Conservation (phyloP, 2,888 invertebrate genomes). For the Laspeyria flexula region DNA sequence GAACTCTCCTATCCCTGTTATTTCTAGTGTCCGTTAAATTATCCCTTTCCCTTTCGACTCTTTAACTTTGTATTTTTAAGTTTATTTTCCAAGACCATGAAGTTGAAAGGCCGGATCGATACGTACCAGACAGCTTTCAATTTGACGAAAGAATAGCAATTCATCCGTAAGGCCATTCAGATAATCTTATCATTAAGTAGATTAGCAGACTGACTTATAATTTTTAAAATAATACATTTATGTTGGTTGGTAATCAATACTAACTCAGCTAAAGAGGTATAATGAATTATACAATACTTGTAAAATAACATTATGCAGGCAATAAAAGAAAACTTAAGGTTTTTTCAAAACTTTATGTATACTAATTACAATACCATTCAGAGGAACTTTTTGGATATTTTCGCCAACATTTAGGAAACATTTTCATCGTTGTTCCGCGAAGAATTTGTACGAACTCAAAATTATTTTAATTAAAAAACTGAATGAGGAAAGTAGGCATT, state of each 20-base stretch:
- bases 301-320: neutral
- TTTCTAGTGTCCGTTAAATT: slow-evolving; percentile 38
- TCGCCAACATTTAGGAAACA: slow-evolving; percentile 44
- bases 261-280: no score
- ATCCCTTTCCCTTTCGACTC: slow-evolving; percentile 26
- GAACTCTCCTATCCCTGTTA: slow-evolving; percentile 31
- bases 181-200: neutral
- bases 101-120: slow-evolving; percentile 2
- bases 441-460: slow-evolving; percentile 49
- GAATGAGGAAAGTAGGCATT: slow-evolving; percentile 39
- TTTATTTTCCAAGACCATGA: slow-evolving; percentile 19
- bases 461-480: slow-evolving; percentile 61
- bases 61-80: slow-evolving; percentile 21
- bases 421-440: slow-evolving; percentile 41
- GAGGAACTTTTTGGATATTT: slow-evolving; percentile 37
- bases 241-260: no score
- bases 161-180: neutral
- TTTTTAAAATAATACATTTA: no score
- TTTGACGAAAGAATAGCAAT: neutral
- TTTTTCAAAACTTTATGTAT: slow-evolving; percentile 17
- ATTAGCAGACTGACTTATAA: neutral
- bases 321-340: slow-evolving; percentile 9
- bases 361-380: slow-evolving; percentile 34
- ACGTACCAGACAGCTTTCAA: neutral
- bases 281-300: neutral